Evolutionary conservation across 2,113 vertebrate species (phyloP), one percentile per base, ranked within the genome.

Genomic region (Globicephala melas): DNA sequence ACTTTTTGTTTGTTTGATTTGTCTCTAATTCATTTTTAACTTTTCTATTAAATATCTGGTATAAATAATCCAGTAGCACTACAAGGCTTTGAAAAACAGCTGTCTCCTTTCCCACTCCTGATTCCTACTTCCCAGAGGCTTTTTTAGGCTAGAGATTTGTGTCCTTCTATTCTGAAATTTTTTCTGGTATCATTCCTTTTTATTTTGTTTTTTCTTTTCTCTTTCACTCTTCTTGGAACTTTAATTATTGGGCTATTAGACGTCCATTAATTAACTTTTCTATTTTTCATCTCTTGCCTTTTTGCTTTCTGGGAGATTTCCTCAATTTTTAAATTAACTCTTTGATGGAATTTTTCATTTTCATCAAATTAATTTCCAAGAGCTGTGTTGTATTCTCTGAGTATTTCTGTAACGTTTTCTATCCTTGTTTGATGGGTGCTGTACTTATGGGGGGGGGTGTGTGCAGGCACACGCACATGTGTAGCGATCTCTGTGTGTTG

Each of bases 261-360:
- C 33, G 6, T 93, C 55, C 4, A 1, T 96, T 84, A 74, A 47
- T 73, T 89, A 47, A 47, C n/a, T 71, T 86, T 63, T 44, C n/a
- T 94, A 5, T 91, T 92, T 89, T 55, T 33, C 18, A 17, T 28
- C 12, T 89, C 38, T 96, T 97, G n/a, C 21, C 8, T 84, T 58
- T 87, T 36, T 84, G 17, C 4, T 55, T 90, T 80, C 80, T 87
- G 79, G 31, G 70, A 67, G n/a, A 83, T n/a, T 58, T 90, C 28
- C 38, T 82, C 33, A 21, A 12, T 83, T 96, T 92, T 92, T 53
- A 71, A 68, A 83, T 79, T 95, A 92, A 73, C 55, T 96, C 14
- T 65, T 86, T 18, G 41, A 12, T 93, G 55, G 50, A 47, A 26
- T 63, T 63, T 89, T 81, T 85, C 13, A 20, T 36, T 94, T 96